phyloP scores from a whole-genome alignment of 2,797 vertebrate genomes.

The Pangasius larnaudii region DNA sequence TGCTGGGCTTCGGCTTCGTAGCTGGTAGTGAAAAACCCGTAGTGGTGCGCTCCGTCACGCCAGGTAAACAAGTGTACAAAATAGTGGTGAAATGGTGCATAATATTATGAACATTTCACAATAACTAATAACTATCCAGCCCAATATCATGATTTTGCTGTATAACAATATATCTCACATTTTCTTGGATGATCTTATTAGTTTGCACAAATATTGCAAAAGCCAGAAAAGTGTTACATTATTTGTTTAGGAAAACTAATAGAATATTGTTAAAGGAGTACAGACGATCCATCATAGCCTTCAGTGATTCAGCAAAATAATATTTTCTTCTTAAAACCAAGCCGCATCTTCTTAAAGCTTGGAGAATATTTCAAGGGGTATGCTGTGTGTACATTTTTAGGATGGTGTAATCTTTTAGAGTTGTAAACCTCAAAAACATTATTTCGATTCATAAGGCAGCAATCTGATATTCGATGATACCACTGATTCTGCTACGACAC shows the following conservation, averaged over 20 bases:
- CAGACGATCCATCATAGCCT: not conserved
- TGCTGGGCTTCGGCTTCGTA: slow-evolving; percentile 97
- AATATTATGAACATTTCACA: not conserved
- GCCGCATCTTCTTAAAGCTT: not conserved
- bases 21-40: slow-evolving; percentile 99
- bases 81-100: not conserved
- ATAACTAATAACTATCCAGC: not conserved
- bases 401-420: not conserved
- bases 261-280: not conserved
- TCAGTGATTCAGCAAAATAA: not conserved
- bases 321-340: not conserved
- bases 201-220: not conserved
- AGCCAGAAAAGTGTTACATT: not conserved
- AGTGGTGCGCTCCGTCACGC: slow-evolving; percentile 97
- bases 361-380: not conserved
- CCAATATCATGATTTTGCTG: not conserved
- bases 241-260: not conserved
- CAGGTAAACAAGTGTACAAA: slow-evolving; percentile 78
- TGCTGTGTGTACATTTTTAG: not conserved
- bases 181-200: not conserved
- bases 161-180: not conserved
- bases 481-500: too few species aligned
- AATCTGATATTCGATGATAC: not conserved
- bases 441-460: not conserved
- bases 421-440: not conserved